Evolutionary conservation across 92 coral and sea anemone genomes (phyloP).

Genomic region (Epizoanthus scotinus): DNA sequence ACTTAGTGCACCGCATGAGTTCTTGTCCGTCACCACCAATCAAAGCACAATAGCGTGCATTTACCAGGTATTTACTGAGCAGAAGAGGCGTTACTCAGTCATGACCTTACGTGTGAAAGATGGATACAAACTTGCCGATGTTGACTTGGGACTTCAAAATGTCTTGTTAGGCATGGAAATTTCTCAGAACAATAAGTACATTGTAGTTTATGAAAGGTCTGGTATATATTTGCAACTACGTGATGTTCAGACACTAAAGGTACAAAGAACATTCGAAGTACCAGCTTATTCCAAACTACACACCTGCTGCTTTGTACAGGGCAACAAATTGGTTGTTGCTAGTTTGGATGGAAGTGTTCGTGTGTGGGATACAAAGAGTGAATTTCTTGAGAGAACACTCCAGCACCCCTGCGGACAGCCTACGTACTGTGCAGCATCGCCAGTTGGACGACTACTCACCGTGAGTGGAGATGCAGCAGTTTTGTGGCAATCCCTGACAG

Average conservation of each 20-base stretch:
- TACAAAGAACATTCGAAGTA: too few species aligned
- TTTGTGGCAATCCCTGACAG: not conserved
- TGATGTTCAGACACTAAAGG: too few species aligned
- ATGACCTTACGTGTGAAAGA: not conserved
- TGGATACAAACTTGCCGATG: not conserved
- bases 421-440: not conserved
- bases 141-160: not conserved
- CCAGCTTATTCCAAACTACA: not conserved
- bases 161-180: not conserved
- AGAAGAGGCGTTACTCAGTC: not conserved
- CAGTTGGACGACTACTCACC: not conserved
- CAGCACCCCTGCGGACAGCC: not conserved
- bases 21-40: not conserved
- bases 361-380: constrained; percentile 6
- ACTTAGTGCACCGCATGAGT: not conserved
- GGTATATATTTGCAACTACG: too few species aligned
- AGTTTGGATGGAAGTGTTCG: not conserved
- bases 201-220: not conserved
- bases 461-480: not conserved
- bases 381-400: not conserved
- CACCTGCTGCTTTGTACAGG: not conserved
- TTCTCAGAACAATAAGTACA: not conserved
- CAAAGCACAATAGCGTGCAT: not conserved
- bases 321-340: not conserved
- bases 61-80: not conserved